A percentile compares a stretch with the other conserved stretches of the same genome.
These are phyloP conservation scores for Hydriomena furcata DNA, from an alignment of 2,888 invertebrate genomes.

Conservation along the genomic window DNA sequence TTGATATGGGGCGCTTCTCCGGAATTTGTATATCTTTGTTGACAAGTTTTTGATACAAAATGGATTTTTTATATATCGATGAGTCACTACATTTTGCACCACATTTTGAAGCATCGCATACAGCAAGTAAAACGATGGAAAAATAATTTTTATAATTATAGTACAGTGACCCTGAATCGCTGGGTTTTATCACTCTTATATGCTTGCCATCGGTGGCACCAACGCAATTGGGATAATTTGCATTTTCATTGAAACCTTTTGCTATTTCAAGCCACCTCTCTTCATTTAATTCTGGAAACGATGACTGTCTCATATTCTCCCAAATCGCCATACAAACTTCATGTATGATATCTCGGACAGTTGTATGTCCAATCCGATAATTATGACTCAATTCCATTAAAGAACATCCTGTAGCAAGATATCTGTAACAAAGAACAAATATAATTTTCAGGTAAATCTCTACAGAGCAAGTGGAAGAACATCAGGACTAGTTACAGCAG, in stretches of 20 bases:
- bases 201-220: slow-evolving; percentile 21
- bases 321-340: slow-evolving; percentile 41
- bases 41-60: slow-evolving; percentile 26
- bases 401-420: slow-evolving; percentile 43
- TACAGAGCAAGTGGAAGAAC: slow-evolving; percentile 45
- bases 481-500: slow-evolving; percentile 32
- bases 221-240: slow-evolving; percentile 24
- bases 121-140: slow-evolving; percentile 40
- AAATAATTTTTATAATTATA: slow-evolving; percentile 39
- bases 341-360: slow-evolving; percentile 39
- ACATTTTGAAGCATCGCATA: slow-evolving; percentile 37
- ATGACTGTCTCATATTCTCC: slow-evolving; percentile 26
- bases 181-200: slow-evolving; percentile 34
- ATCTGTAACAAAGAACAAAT: slow-evolving; percentile 39
- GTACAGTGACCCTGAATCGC: slow-evolving; percentile 34
- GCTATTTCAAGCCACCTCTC: slow-evolving; percentile 40
- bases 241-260: slow-evolving; percentile 32
- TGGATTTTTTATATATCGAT: slow-evolving; percentile 14
- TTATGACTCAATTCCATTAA: slow-evolving; percentile 36
- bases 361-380: slow-evolving; percentile 40
- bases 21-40: slow-evolving; percentile 24
- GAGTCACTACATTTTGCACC: slow-evolving; percentile 34
- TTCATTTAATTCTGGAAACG: slow-evolving; percentile 38
- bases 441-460: slow-evolving; percentile 43
- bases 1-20: slow-evolving; percentile 24